Conservation (phyloP, 2,888 invertebrate species). For the Sepioteuthis lessoniana region DNA sequence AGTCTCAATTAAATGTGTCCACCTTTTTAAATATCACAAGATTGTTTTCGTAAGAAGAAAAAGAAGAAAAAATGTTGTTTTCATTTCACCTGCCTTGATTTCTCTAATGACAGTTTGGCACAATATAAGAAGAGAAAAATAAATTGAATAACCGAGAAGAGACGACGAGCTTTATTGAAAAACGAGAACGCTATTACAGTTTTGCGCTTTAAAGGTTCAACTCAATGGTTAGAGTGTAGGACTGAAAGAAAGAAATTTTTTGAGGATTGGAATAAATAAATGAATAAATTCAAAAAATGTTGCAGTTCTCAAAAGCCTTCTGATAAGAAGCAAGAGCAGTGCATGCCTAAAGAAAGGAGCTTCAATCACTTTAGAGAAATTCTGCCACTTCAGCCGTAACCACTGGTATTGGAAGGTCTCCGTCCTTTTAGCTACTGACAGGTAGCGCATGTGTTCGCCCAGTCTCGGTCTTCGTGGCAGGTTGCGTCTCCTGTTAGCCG, state of each 20-base stretch:
- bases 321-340: no score
- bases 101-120: neutral
- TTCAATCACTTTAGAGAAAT: no score
- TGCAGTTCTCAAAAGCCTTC: no score
- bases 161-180: neutral
- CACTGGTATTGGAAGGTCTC: no score
- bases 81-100: constrained; percentile 1
- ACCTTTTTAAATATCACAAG: neutral
- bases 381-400: no score
- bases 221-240: neutral
- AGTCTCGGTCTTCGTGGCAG: no score
- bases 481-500: no score
- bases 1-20: neutral
- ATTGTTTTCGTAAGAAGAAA: neutral
- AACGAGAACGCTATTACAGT: neutral
- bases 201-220: neutral
- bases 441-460: no score
- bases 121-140: neutral
- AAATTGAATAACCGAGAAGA: neutral
- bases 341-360: no score
- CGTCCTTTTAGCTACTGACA: no score
- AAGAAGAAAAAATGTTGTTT: neutral
- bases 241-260: neutral
- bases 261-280: no score
- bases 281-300: no score